phyloP scores from a whole-genome alignment of 1,140 invertebrate species.

The Caerostris extrusa region DNA sequence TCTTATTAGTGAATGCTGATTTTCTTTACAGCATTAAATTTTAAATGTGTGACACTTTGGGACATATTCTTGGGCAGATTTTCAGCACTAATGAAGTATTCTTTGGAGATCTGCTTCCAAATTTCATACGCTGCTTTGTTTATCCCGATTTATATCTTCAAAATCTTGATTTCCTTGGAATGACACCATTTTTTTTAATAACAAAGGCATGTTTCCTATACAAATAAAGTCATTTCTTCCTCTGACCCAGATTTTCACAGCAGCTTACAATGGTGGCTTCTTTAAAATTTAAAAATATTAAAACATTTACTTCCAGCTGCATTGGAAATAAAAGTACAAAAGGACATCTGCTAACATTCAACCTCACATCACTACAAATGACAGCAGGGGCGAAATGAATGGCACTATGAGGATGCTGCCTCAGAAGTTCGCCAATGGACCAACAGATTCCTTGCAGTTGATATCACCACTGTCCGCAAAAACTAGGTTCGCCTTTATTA shows the following conservation, averaged over 20 bases:
- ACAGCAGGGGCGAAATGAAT: background rate
- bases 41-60: too few relatives aligned
- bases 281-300: background rate
- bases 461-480: conserved; percentile 88
- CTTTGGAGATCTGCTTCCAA: too few relatives aligned
- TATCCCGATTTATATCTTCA: too few relatives aligned
- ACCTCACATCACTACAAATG: background rate
- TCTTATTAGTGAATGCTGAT: too few relatives aligned
- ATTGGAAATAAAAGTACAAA: background rate
- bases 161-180: too few relatives aligned
- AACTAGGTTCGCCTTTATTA: conserved; percentile 89
- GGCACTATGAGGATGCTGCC: background rate
- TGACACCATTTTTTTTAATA: too few relatives aligned
- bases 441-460: conserved; percentile 88
- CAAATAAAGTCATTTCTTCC: background rate
- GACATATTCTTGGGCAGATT: too few relatives aligned
- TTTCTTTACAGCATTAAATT: too few relatives aligned
- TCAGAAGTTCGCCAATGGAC: conserved; percentile 69
- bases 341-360: conserved; percentile 30
- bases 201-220: too few relatives aligned
- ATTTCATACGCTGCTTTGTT: too few relatives aligned
- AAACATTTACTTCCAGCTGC: too few relatives aligned
- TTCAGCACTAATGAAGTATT: too few relatives aligned
- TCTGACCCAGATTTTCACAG: background rate
- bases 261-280: background rate